phyloP scores from a whole-genome alignment of 2,888 invertebrate genomes.

The Lasioglossum lativentre region DNA sequence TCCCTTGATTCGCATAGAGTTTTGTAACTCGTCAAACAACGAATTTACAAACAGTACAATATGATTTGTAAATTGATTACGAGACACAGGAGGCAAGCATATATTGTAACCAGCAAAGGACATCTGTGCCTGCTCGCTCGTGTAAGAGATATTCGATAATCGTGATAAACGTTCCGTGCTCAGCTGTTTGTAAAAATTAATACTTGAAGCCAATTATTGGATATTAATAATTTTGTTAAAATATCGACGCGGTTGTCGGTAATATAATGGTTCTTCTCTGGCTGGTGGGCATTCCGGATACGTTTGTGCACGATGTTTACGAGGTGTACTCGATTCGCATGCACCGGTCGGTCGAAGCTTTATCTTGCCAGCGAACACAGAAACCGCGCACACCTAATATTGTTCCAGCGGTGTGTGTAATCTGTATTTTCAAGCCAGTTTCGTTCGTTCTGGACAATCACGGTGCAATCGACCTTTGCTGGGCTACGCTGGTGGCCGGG shows the following conservation, averaged over 20 bases:
- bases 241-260: too few relatives aligned
- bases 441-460: constrained; percentile 18
- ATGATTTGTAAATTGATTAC: background rate
- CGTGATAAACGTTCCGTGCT: background rate
- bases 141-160: background rate
- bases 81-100: background rate
- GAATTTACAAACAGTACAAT: background rate
- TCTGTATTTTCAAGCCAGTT: constrained; percentile 34
- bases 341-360: constrained; percentile 16
- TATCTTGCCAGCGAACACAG: constrained; percentile 18
- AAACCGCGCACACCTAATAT: constrained; percentile 25
- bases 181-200: background rate
- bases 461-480: constrained; percentile 23
- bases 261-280: constrained; percentile 9
- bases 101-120: background rate
- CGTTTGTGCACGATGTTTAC: background rate
- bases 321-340: constrained; percentile 6
- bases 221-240: background rate
- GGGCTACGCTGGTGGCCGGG: constrained; percentile 10
- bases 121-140: background rate
- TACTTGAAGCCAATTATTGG: constrained; percentile 3
- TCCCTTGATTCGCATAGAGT: background rate
- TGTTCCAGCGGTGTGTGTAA: constrained; percentile 35
- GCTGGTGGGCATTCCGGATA: background rate
- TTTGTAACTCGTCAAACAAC: background rate